Evolutionary conservation across 2,113 vertebrate genomes (phyloP), one percentile per base, ranked within the genome.

Genomic region (Centropus bengalensis): DNA sequence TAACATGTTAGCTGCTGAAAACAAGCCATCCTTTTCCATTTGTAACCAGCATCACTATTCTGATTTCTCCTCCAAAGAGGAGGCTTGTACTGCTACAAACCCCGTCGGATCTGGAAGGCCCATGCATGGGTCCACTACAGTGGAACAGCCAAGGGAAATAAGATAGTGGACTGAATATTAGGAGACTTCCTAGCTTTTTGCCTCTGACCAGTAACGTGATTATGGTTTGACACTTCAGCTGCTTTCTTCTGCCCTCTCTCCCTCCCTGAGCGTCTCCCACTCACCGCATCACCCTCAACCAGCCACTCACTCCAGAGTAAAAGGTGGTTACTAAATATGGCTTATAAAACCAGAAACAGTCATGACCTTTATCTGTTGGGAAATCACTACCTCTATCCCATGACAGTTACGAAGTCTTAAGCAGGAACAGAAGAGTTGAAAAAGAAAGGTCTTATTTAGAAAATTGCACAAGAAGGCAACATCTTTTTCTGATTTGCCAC

Each of bases 291-390:
- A 60, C 20, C 6, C 38, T 36, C 40, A 71, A 33, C 14, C 30
- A 80, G 67, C 10, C 32, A 27, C 6, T 59, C 63, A n/a, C 14
- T 49, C 32, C 74, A 86, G n/a, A 47, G 28, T 79, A 33, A 71
- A 77, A 78, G 38, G 32, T 5, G 1, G 1, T n/a, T 56, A 36
- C 0, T 2, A 56, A 88, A 84, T 33, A 54, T 1, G 0, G 13
- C 30, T 79, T 56, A 47, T 22, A 64, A 82, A 63, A 47, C 8
- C 54, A 87, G 26, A 70, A 71, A 51, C 16, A 82, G 21, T 52
- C 36, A 78, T 40, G 64, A 23, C 23, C 27, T 79, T 84, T 33
- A 67, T 52, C 58, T 38, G 22, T 42, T 40, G 26, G 82, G 52
- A 91, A 91, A 87, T 68, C 81, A 40, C 42, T 52, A 59, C 49